Evolutionary conservation across 2,888 invertebrate genomes (phyloP).

Genomic region (Helicoverpa assulta): DNA sequence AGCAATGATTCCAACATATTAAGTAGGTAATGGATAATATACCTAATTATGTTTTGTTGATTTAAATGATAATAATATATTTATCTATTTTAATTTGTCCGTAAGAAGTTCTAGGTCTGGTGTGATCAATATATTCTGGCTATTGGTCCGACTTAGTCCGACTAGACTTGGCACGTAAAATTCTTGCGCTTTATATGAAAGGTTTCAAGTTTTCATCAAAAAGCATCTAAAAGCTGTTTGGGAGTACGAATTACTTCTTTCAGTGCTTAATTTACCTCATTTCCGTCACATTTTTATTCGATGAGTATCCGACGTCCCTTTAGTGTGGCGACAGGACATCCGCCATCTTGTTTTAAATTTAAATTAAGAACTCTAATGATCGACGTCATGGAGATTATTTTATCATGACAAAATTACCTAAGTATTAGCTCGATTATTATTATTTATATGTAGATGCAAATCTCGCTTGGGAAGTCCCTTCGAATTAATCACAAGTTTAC

Average conservation of each 20-base stretch:
- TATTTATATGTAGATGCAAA: background rate
- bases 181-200: no score
- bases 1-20: no score
- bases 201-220: no score
- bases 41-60: no score
- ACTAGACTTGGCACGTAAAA: no score
- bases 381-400: slow-evolving; percentile 3
- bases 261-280: slow-evolving; percentile 3
- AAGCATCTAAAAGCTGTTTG: background rate
- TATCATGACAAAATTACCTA: slow-evolving; percentile 16
- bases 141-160: no score
- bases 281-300: background rate
- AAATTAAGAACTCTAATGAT: slow-evolving; percentile 1
- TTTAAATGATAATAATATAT: no score
- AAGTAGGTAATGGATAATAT: no score
- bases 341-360: background rate
- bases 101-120: no score
- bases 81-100: no score
- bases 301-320: background rate
- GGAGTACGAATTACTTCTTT: background rate
- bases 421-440: slow-evolving; percentile 4
- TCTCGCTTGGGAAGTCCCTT: slow-evolving; percentile 6
- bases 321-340: background rate
- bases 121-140: no score
- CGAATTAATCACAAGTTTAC: background rate